Conservation (phyloP, 2,797 vertebrate species). For the Lagocephalus sceleratus region DNA sequence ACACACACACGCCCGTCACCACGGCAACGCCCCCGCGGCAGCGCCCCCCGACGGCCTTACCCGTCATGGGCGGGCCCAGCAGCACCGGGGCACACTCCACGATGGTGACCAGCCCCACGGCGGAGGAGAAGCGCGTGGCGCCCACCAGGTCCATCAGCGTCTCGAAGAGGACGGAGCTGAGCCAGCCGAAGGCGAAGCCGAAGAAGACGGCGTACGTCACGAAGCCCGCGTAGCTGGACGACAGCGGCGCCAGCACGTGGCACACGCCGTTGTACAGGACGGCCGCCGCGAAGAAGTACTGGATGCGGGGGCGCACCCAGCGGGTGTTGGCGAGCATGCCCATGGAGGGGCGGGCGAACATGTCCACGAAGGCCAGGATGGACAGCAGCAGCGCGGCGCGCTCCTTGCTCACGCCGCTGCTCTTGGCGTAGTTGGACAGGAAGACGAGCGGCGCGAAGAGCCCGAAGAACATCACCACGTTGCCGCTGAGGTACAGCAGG, state of each 20-base stretch:
- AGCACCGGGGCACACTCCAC: constrained; percentile 94
- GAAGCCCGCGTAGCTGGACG: constrained; percentile 82
- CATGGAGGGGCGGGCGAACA: constrained; percentile 97
- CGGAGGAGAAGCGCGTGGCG: constrained; percentile 91
- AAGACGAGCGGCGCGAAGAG: constrained; percentile 94
- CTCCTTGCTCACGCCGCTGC: constrained; percentile 84
- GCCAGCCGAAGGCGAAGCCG: constrained; percentile 94
- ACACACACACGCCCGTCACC: too few relatives aligned
- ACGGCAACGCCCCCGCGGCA: too few relatives aligned
- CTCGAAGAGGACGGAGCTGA: constrained; percentile 93
- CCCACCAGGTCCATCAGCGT: constrained; percentile 97
- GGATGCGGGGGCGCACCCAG: constrained; percentile 88
- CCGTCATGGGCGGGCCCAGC: constrained; percentile 88
- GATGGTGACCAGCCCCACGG: constrained; percentile 94
- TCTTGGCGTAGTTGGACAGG: constrained; percentile 93
- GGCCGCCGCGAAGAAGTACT: constrained; percentile 90
- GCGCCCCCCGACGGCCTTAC: too few relatives aligned
- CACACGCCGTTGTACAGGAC: constrained; percentile 91
- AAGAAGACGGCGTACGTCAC: constrained; percentile 91
- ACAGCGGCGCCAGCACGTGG: constrained; percentile 84
- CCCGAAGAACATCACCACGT: constrained; percentile 94
- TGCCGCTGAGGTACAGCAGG: constrained; percentile 91
- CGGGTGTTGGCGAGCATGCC: constrained; percentile 92
- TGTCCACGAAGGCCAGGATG: constrained; percentile 93
- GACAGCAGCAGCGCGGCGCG: constrained; percentile 91